Base-by-base conservation (phyloP, 2,888 invertebrate species). In the Drosophila colorata region DNA sequence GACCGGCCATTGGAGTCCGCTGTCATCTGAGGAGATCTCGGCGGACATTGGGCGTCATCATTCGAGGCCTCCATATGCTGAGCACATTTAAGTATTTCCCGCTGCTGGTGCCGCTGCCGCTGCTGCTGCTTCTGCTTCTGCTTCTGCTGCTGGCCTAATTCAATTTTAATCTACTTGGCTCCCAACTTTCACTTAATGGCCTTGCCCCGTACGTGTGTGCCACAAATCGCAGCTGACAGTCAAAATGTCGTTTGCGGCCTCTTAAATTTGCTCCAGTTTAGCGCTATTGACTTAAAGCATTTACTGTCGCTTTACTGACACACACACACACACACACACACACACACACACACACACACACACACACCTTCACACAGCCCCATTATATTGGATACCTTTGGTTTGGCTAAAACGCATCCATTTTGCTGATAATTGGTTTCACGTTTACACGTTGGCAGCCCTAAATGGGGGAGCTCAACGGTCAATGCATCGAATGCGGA, bases 161-260 rank as follows among this genome's bases (percentile, higher is more conserved):
- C 59, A 69, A 83, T 80, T 78, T 69, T 72, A 78, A 80, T 78
- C 61, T 69, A 83, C 69, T 78, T 60, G 52, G 44, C 38, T 43
- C 31, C 57, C 48, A 52, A 61, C 56, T 52, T 41, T 31, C 43
- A 33, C 58, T 28, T 41, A 37, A 63, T 52, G 47, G 31, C 28
- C 38, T 4, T 25, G 40, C 11, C 25, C n/a, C 8, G 20, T n/a
- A 31, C 18, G 25, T 33, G 33, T 43, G 25, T 38, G 46, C 71
- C 73, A 61, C 64, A 65, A 70, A 64, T 70, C 64, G 64, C 64
- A 69, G 56, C 56, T 33, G 47, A 38, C 53, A 44, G 53, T 25
- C 43, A 43, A 43, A 69, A 48, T 52, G 46, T 63, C 53, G 43
- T 53, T 53, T 43, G 43, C 23, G 33, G 8, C 8, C 60, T 40